Percentiles rank a stretch among this genome's conserved stretches.
Conservation (phyloP, 2,888 invertebrate species). For the Drosophila formosana region DNA sequence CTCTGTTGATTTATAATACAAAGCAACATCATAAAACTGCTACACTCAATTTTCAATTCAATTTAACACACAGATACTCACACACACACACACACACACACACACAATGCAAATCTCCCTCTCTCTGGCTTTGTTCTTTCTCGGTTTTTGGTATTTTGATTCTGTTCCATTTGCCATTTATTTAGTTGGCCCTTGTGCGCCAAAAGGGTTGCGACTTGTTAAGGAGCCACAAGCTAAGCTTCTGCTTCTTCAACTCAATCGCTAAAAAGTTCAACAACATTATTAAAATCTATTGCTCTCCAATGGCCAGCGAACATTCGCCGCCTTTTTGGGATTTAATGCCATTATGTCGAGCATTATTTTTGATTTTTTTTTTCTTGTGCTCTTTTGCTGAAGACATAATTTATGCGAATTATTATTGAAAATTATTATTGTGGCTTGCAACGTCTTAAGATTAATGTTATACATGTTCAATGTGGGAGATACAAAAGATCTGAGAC, state of each 20-base stretch:
- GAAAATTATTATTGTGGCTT: no score
- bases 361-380: not conserved
- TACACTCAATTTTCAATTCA: conserved; percentile 65
- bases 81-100: conserved; percentile 5
- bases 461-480: no score
- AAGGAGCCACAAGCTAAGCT: conserved; percentile 3
- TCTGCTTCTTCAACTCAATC: conserved; percentile 3
- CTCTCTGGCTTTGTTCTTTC: not conserved
- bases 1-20: conserved; percentile 56
- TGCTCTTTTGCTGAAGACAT: no score
- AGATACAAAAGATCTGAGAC: no score
- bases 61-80: conserved; percentile 44
- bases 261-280: not conserved
- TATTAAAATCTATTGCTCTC: not conserved
- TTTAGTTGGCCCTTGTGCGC: conserved; percentile 6
- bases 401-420: no score
- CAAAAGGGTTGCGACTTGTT: conserved; percentile 34
- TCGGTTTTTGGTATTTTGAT: conserved; percentile 11
- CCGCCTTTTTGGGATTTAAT: not conserved
- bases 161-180: conserved; percentile 26
- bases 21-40: conserved; percentile 59
- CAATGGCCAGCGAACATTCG: not conserved
- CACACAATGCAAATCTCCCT: conserved; percentile 43
- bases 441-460: no score
- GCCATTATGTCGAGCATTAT: not conserved